phyloP scores from a whole-genome alignment of 2,797 vertebrate species.

The Trichosurus vulpecula region DNA sequence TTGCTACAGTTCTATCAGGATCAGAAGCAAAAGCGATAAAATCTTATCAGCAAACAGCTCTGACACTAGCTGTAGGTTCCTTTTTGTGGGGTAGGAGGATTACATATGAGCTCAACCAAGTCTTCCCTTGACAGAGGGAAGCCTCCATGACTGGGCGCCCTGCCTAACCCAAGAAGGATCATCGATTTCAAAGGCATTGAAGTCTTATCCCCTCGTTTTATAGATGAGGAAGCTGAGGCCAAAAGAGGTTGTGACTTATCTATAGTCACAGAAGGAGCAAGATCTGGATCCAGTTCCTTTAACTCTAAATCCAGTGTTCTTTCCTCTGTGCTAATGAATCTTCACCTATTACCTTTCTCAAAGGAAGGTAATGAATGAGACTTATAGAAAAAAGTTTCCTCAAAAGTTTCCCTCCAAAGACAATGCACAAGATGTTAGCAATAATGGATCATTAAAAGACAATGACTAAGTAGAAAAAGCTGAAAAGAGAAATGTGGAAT shows the following conservation, averaged over 20 bases:
- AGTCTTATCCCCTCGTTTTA: background rate
- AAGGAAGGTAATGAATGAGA: background rate
- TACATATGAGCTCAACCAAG: slow-evolving; percentile 26
- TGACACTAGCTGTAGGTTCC: slow-evolving; percentile 72
- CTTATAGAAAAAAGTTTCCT: background rate
- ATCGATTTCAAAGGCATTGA: background rate
- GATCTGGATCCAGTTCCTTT: background rate
- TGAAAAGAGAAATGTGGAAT: slow-evolving; percentile 55
- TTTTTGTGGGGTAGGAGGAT: slow-evolving; percentile 56
- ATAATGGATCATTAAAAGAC: slow-evolving; percentile 68
- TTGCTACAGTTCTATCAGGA: slow-evolving; percentile 65
- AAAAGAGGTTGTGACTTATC: background rate
- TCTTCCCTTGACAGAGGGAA: slow-evolving; percentile 56
- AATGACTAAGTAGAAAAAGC: slow-evolving; percentile 59
- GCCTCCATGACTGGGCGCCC: background rate
- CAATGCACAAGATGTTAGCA: slow-evolving; percentile 60
- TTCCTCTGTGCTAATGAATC: slow-evolving; percentile 33
- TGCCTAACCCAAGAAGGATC: background rate
- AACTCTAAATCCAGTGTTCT: slow-evolving; percentile 61
- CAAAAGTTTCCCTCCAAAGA: background rate
- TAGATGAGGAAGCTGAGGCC: background rate
- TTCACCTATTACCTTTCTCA: background rate
- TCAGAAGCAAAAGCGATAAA: slow-evolving; percentile 62
- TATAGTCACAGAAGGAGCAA: background rate
- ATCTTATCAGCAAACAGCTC: slow-evolving; percentile 75